Conservation (phyloP, 2,888 invertebrate species). For the Megamerina dolium region DNA sequence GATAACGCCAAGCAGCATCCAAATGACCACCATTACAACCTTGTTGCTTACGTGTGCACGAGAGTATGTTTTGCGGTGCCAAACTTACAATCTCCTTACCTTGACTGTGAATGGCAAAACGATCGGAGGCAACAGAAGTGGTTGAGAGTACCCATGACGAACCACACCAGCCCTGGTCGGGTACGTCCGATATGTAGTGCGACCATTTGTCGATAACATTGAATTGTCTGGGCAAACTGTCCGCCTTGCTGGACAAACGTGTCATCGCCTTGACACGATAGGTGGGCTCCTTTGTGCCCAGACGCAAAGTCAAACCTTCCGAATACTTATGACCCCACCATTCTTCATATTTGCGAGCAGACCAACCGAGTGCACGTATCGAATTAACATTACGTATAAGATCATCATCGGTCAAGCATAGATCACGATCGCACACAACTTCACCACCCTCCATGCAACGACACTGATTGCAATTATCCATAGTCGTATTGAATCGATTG, state of each 20-base stretch:
- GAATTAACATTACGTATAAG: conserved; percentile 63
- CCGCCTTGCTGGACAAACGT: conserved; percentile 35
- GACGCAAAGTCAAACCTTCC: conserved; percentile 70
- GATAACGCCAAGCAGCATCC: conserved; percentile 87
- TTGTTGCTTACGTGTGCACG: conserved; percentile 74
- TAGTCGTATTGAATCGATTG: conserved; percentile 51
- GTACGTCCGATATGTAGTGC: conserved; percentile 61
- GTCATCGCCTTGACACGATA: conserved; percentile 46
- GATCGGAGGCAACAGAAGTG: conserved; percentile 71
- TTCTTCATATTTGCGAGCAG: conserved; percentile 70
- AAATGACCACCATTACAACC: conserved; percentile 86
- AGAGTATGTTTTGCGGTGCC: conserved; percentile 80
- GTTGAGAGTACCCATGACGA: conserved; percentile 92
- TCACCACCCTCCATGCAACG: conserved; percentile 51
- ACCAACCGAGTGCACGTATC: conserved; percentile 62
- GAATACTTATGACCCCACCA: conserved; percentile 78
- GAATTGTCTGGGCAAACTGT: conserved; percentile 62
- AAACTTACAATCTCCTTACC: conserved; percentile 67
- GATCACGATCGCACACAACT: conserved; percentile 60
- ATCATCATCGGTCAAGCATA: conserved; percentile 69
- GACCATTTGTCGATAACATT: conserved; percentile 75
- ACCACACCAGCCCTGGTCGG: conserved; percentile 72
- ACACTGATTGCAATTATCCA: conserved; percentile 69
- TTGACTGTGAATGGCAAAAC: conserved; percentile 78
- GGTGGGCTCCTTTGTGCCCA: conserved; percentile 56